phyloP scores from a whole-genome alignment of 1,140 invertebrate genomes.

The Eubasilissa regina region DNA sequence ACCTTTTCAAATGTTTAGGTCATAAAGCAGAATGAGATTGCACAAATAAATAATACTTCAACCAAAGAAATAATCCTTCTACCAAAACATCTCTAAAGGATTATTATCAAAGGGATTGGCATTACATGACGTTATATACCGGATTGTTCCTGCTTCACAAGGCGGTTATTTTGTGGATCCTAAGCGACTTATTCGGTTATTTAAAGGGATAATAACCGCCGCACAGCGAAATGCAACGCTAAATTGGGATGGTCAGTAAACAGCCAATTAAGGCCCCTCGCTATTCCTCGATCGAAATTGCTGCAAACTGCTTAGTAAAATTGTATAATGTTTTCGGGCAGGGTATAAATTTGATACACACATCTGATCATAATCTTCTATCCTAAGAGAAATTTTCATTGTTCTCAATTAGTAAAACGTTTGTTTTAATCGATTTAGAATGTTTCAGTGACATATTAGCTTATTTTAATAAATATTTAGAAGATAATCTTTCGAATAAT shows the following conservation, averaged over 20 bases:
- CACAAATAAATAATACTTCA: background rate
- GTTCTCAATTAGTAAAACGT: too few relatives aligned
- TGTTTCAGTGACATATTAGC: too few relatives aligned
- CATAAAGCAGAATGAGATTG: background rate
- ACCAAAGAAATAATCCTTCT: slow-evolving; percentile 1
- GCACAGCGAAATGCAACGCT: slow-evolving; percentile 48
- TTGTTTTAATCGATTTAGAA: too few relatives aligned
- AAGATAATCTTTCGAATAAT: too few relatives aligned
- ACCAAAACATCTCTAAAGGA: slow-evolving; percentile 4
- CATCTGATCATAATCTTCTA: too few relatives aligned
- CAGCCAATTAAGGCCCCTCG: slow-evolving; percentile 38
- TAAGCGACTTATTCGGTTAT: slow-evolving; percentile 51
- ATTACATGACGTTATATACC: background rate
- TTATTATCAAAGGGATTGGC: slow-evolving; percentile 13
- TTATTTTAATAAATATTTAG: too few relatives aligned
- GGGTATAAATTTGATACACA: too few relatives aligned
- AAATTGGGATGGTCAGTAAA: slow-evolving; percentile 53
- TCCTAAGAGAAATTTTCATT: too few relatives aligned
- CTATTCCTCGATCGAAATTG: slow-evolving; percentile 19
- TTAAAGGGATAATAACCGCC: slow-evolving; percentile 52
- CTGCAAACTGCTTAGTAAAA: slow-evolving; percentile 13
- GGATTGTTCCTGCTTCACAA: background rate
- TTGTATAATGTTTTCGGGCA: too few relatives aligned
- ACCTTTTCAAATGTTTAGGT: too few relatives aligned
- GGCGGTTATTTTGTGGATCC: slow-evolving; percentile 29